Evolutionary conservation across 2,113 vertebrate species (phyloP).

Genomic region (Baryphthengus martii): DNA sequence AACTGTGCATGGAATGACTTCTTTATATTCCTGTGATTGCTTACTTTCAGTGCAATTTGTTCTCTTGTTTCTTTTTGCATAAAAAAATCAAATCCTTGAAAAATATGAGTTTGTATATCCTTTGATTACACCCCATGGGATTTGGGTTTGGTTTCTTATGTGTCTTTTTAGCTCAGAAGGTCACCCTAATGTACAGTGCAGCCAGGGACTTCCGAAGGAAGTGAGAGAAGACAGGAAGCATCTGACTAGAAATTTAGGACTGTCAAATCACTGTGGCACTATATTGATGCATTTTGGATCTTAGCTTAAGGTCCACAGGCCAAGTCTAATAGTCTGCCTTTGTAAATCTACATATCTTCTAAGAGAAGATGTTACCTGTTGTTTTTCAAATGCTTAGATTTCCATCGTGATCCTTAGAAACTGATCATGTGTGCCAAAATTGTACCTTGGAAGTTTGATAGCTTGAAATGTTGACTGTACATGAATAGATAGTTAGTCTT

Average conservation of each 20-base stretch:
- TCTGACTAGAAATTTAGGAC: background rate
- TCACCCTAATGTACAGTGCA: background rate
- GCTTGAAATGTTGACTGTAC: background rate
- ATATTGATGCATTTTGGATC: background rate
- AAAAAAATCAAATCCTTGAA: background rate
- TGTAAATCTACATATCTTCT: background rate
- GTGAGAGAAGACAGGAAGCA: background rate
- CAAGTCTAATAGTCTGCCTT: background rate
- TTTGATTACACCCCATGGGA: background rate
- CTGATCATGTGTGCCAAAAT: background rate
- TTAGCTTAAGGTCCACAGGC: background rate
- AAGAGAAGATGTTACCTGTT: background rate
- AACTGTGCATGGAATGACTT: background rate
- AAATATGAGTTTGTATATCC: background rate
- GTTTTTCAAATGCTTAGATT: background rate
- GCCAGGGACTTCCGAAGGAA: background rate
- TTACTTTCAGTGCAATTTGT: background rate
- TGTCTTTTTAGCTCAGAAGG: background rate
- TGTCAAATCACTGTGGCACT: background rate
- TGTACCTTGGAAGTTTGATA: background rate
- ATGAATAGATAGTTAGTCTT: background rate
- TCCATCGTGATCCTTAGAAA: background rate
- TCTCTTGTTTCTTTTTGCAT: background rate
- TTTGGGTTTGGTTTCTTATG: background rate
- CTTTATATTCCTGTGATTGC: background rate